Evolutionary conservation across 35 echinoderm and acorn worm genomes (phyloP).

Genomic region (Diadema setosum): DNA sequence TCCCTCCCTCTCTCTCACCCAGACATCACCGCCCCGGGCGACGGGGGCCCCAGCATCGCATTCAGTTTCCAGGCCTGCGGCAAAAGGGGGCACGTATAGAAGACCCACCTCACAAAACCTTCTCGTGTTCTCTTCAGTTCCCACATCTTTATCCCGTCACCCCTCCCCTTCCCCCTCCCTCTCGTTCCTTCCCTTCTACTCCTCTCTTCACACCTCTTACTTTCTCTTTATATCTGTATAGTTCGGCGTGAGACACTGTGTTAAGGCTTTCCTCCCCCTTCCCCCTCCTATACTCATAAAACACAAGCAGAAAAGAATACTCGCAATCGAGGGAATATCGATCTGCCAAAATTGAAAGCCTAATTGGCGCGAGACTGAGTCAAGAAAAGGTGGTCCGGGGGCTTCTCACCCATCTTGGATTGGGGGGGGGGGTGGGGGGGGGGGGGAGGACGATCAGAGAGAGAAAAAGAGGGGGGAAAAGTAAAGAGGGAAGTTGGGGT

Average conservation of each 20-base stretch:
- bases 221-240: too few relatives aligned
- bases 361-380: neutral
- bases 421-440: too few relatives aligned
- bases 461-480: too few relatives aligned
- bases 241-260: too few relatives aligned
- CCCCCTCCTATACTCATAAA: too few relatives aligned
- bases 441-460: too few relatives aligned
- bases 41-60: constrained; percentile 11
- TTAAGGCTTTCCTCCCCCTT: neutral
- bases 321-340: constrained; percentile 9
- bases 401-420: neutral
- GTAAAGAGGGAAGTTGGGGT: neutral
- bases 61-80: neutral
- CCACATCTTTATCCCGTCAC: too few relatives aligned
- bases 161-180: neutral
- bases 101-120: constrained; percentile 19
- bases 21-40: neutral
- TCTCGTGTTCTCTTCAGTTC: constrained; percentile 13
- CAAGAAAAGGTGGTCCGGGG: neutral
- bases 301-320: too few relatives aligned
- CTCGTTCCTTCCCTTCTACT: neutral
- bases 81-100: neutral
- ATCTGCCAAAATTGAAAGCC: constrained; percentile 7
- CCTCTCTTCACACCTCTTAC: neutral
- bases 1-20: neutral